phyloP scores from a whole-genome alignment of 35 echinoderm and acorn worm genomes.

The Diadema setosum region DNA sequence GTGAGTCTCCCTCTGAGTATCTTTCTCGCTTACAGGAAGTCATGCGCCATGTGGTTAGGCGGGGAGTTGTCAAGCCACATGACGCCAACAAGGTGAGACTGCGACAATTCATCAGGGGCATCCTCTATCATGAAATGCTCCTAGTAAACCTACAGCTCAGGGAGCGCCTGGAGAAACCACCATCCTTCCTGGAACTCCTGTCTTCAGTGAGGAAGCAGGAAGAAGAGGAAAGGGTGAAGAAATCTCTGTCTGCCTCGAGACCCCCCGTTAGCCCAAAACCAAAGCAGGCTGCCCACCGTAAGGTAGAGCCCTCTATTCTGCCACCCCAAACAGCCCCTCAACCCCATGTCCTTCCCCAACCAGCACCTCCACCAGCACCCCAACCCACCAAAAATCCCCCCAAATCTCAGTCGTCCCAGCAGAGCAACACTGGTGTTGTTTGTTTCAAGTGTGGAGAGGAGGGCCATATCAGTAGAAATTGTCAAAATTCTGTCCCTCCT shows the following conservation, averaged over 20 bases:
- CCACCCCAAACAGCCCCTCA: background rate
- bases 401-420: too few species aligned
- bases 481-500: background rate
- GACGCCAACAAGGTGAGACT: background rate
- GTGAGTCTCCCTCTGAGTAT: conserved; percentile 22
- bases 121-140: conserved; percentile 59
- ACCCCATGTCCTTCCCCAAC: too few species aligned
- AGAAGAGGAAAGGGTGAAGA: conserved; percentile 7
- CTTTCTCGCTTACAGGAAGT: background rate
- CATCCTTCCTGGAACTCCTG: conserved; percentile 25
- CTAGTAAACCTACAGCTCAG: conserved; percentile 47
- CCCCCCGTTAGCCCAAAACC: background rate
- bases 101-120: conserved; percentile 37
- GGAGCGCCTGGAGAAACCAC: conserved; percentile 12
- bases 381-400: too few species aligned
- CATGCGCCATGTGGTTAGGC: conserved; percentile 1
- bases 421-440: background rate
- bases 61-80: background rate
- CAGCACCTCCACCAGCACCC: background rate
- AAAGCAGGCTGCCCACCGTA: background rate
- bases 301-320: background rate
- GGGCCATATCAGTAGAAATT: conserved; percentile 51
- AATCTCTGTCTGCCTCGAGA: background rate
- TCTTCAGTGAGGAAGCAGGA: conserved; percentile 1
- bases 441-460: conserved; percentile 60